Base-by-base conservation (phyloP, 2,113 vertebrate genomes). In the Glaucidium brasilianum region DNA sequence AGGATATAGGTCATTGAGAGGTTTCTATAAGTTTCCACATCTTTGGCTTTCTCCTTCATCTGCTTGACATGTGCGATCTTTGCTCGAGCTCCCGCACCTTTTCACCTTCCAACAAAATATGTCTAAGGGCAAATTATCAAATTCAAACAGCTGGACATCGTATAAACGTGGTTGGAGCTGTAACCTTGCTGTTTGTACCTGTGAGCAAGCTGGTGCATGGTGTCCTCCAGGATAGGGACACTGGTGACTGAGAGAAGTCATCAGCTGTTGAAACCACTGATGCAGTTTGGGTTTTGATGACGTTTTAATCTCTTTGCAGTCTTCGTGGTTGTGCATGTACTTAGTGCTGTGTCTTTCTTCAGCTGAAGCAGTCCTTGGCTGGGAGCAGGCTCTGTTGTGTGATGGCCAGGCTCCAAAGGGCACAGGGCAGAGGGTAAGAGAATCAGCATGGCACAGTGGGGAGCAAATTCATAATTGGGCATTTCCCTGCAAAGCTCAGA, bases 21-120 rank as follows among this genome's bases (percentile, higher is more conserved):
- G 18, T 87, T 87, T 85, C 49, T 47, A 6, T 50, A 18, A 5
- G 1, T 68, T 85, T 79, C 39, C 25, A 32, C 4, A 11, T 6
- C 8, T 64, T 55, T 27, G 15, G 1, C 32, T 88, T 79, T 90
- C 53, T 87, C 32, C 29, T 86, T 90, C 20, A 30, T 17, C 35
- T 27, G 3, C 5, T 82, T 88, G 6, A 9, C 19, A 2, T 8
- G 4, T 0, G 0, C 4, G 3, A 13, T 55, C 49, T 62, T 78
- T 47, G 14, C 52, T 47, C 72, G 60, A 90, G 17, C 39, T 91
- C 53, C 85, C 62, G 35, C 20, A 74, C 22, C 15, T 87, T 43
- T 32, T 37, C 35, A 62, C 12, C 32, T 71, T 66, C 37, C 7
- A 5, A 29, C 9, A 34, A 85, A 23, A 30, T 18, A 23, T 1